Evolutionary conservation across 1,140 invertebrate genomes (phyloP).

Genomic region (Aphelinus atriplicis): DNA sequence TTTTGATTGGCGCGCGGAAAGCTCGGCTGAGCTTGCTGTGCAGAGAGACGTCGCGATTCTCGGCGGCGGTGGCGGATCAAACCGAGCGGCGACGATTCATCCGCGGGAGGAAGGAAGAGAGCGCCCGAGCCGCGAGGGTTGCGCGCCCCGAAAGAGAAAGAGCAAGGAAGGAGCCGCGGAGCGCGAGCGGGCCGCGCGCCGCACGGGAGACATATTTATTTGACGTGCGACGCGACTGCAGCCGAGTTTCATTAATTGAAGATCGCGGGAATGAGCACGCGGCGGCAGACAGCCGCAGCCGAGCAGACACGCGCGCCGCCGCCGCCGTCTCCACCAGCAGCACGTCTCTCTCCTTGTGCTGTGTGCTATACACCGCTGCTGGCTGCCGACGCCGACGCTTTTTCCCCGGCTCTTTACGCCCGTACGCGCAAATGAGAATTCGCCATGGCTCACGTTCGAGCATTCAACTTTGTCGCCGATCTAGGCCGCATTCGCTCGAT

Average conservation of each 20-base stretch:
- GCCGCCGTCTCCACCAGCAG: conserved; percentile 38
- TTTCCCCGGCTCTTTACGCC: conserved; percentile 41
- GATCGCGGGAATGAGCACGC: conserved; percentile 65
- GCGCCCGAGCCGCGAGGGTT: conserved; percentile 21
- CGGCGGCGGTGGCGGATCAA: conserved; percentile 44
- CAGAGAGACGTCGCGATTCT: conserved; percentile 48
- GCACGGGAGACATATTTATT: conserved; percentile 65
- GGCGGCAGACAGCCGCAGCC: conserved; percentile 58
- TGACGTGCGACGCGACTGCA: conserved; percentile 67
- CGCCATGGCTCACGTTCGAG: conserved; percentile 57
- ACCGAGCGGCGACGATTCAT: conserved; percentile 42
- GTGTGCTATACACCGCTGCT: conserved; percentile 30
- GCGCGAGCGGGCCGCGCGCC: conserved; percentile 4
- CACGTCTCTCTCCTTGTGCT: conserved; percentile 43
- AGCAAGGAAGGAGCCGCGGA: conserved; percentile 31
- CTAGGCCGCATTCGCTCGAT: conserved; percentile 55
- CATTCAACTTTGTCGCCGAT: conserved; percentile 63
- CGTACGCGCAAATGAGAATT: conserved; percentile 63
- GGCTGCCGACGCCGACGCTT: not conserved
- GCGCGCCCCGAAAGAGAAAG: conserved; percentile 27
- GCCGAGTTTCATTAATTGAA: conserved; percentile 69
- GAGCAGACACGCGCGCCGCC: conserved; percentile 51
- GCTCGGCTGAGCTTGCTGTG: conserved; percentile 44
- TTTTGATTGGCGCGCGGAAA: conserved; percentile 29
- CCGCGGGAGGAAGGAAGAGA: conserved; percentile 30